Evolutionary conservation across 92 coral and sea anemone species (phyloP).

Genomic region (Metridium senile): DNA sequence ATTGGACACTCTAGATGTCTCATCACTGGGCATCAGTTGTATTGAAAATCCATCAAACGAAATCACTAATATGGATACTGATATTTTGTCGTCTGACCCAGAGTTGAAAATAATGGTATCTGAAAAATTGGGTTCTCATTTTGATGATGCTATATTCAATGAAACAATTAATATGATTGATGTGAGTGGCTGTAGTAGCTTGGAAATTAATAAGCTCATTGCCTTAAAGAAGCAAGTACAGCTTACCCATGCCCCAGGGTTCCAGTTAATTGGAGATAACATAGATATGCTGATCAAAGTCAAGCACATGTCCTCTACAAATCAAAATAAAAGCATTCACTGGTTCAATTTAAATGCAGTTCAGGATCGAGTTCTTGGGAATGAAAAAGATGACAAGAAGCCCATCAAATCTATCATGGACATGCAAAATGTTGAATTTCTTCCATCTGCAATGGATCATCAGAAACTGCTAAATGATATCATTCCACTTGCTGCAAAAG

Average conservation of each 20-base stretch:
- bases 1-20: background rate
- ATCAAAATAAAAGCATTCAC: slow-evolving; percentile 52
- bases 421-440: slow-evolving; percentile 50
- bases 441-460: slow-evolving; percentile 45
- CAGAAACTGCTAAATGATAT: slow-evolving; percentile 33
- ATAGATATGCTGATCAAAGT: slow-evolving; percentile 43
- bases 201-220: no score
- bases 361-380: slow-evolving; percentile 30
- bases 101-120: background rate
- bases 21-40: background rate
- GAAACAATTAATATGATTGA: background rate
- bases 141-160: background rate
- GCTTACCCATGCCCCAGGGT: slow-evolving; percentile 21
- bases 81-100: background rate
- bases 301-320: slow-evolving; percentile 43
- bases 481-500: slow-evolving; percentile 38
- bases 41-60: background rate
- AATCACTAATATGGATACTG: background rate
- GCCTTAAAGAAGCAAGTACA: background rate
- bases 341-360: slow-evolving; percentile 60
- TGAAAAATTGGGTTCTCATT: background rate
- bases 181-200: background rate
- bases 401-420: slow-evolving; percentile 37
- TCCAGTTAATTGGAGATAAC: slow-evolving; percentile 56
- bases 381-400: slow-evolving; percentile 1